Percentiles rank a stretch among this genome's conserved stretches.
These are phyloP conservation scores for Sweltsa coloradensis DNA, from an alignment of 1,140 invertebrate species.

Conservation along the genomic window DNA sequence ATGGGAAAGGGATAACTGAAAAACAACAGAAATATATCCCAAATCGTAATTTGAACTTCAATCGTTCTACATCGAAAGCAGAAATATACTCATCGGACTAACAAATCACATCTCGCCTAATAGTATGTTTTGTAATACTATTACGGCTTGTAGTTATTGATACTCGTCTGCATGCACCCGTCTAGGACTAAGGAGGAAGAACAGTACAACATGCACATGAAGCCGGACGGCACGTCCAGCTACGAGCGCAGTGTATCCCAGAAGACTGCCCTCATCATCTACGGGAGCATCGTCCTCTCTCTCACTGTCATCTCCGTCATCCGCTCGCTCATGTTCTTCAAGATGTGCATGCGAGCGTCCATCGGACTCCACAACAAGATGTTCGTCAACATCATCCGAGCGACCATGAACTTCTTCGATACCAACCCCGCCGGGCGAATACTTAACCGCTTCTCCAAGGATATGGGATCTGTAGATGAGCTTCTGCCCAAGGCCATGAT, in stretches of 20 bases:
- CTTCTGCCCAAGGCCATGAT: slow-evolving; percentile 62
- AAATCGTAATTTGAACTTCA: too few relatives aligned
- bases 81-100: too few relatives aligned
- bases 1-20: too few relatives aligned
- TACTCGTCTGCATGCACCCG: neutral
- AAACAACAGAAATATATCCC: too few relatives aligned
- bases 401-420: slow-evolving; percentile 68
- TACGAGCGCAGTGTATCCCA: too few relatives aligned
- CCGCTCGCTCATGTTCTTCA: slow-evolving; percentile 46
- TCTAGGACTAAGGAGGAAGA: slow-evolving; percentile 1
- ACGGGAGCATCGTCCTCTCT: slow-evolving; percentile 32
- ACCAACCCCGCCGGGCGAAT: slow-evolving; percentile 60
- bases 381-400: slow-evolving; percentile 44
- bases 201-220: neutral
- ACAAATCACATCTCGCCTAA: too few relatives aligned
- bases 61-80: too few relatives aligned
- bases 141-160: neutral
- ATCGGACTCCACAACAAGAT: slow-evolving; percentile 52
- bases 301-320: slow-evolving; percentile 34
- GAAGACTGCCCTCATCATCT: slow-evolving; percentile 35
- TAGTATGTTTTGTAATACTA: neutral
- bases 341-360: slow-evolving; percentile 47
- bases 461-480: slow-evolving; percentile 76
- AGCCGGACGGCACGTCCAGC: neutral
- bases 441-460: slow-evolving; percentile 64